These are phyloP conservation scores for Stichodactyla mertensii DNA, from an alignment of 64 coral and sea anemone species.

Conservation along the genomic window DNA sequence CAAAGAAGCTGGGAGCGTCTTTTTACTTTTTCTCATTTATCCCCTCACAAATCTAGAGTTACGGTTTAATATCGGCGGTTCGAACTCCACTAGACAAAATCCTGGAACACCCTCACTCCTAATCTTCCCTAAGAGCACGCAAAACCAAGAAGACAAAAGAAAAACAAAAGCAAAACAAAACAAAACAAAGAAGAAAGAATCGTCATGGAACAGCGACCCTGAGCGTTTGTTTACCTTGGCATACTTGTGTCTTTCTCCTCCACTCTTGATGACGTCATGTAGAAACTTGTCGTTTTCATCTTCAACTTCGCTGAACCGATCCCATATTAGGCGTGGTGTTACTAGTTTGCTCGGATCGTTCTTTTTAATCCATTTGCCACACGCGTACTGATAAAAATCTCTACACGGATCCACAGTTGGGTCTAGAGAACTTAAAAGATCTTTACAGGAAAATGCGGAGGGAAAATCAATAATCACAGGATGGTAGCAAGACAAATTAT, in stretches of 20 bases:
- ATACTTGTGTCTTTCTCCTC: not conserved
- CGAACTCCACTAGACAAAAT: too few relatives aligned
- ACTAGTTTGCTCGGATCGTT: not conserved
- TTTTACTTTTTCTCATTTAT: too few relatives aligned
- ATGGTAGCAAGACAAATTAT: too few relatives aligned
- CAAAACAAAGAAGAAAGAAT: not conserved
- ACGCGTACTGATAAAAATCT: constrained; percentile 14
- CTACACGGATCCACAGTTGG: constrained; percentile 1
- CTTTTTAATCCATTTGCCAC: constrained; percentile 9
- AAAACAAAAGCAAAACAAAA: too few relatives aligned
- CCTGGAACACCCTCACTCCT: too few relatives aligned
- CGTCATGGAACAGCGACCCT: not conserved
- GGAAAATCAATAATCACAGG: too few relatives aligned
- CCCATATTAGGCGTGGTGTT: not conserved
- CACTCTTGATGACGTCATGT: not conserved
- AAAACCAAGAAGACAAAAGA: too few relatives aligned
- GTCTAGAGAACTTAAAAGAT: not conserved
- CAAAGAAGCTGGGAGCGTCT: too few relatives aligned
- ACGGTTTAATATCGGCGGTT: too few relatives aligned
- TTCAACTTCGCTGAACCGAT: not conserved
- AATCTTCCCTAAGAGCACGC: too few relatives aligned
- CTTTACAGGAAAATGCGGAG: not conserved
- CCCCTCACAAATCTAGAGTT: too few relatives aligned
- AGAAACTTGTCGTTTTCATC: constrained; percentile 3
- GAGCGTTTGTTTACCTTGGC: not conserved